Base-by-base conservation (phyloP, 2,113 vertebrate genomes). In the Plestiodon gilberti region DNA sequence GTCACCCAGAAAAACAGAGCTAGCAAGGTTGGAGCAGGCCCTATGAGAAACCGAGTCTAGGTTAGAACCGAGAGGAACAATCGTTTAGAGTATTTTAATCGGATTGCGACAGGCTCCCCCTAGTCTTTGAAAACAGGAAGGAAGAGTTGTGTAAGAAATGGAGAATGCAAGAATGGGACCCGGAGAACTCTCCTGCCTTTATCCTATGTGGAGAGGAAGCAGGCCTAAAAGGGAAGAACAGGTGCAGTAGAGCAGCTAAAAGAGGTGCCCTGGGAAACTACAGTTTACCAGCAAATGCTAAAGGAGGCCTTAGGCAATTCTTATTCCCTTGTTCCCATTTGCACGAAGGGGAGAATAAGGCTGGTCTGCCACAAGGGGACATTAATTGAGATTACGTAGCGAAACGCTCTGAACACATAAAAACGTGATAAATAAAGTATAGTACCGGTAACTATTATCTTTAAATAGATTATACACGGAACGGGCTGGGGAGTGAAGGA, bases 81-180 rank as follows among this genome's bases (percentile, higher is more conserved):
- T 52, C 3, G 30, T 70, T 2, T n/a, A 1, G n/a, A 35, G 28
- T 33, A 35, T 1, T 22, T 67, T 9, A n/a, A n/a, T n/a, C n/a
- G n/a, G 81, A 38, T 43, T 28, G 75, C 23, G 35, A 18, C 23
- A 61, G 28, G n/a, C n/a, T n/a, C 20, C 4, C 15, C 30, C 15
- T 38, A 18, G 18, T 48, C 69, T 64, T 64, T n/a, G n/a, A 18
- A 74, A 64, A 75, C 69, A 62, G 70, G 85, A 87, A 87, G 78
- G 67, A 87, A 87, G 40, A 13, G 59, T 28, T 62, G 78, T 15
- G 59, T 78, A 81, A 81, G 78, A 62, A 14, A 75, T 17, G 23
- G 57, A 64, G 55, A 35, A 52, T 28, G 35, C 23, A 20, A 8
- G 0, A 22, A 22, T 14, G 33, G n/a, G 57, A 35, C 67, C 52